A percentile compares a stretch with the other conserved stretches of the same genome.
Conservation (phyloP, 1,140 invertebrate species). For the Drosophila erecta region DNA sequence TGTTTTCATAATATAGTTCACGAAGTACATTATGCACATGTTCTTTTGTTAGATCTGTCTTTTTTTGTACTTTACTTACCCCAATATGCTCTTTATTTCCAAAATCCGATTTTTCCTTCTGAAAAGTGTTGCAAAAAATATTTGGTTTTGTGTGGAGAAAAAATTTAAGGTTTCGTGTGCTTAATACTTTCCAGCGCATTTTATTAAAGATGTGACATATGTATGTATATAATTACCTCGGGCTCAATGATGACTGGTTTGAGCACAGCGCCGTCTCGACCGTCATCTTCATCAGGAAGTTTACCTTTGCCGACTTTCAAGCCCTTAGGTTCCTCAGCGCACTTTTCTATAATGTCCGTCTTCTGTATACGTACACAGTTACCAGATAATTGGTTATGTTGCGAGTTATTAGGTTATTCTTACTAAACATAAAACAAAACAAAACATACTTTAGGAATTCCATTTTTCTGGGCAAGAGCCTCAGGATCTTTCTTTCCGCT, state of each 20-base stretch:
- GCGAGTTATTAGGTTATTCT: no score
- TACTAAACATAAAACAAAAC: not conserved
- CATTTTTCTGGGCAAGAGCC: constrained; percentile 56
- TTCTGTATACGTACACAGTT: constrained; percentile 48
- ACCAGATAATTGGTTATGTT: no score
- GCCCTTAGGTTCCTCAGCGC: constrained; percentile 52
- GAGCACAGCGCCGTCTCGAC: constrained; percentile 56
- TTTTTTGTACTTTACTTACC: constrained; percentile 30
- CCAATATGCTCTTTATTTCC: constrained; percentile 11
- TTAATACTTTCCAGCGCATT: no score
- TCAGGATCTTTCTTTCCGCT: constrained; percentile 55
- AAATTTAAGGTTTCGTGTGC: no score
- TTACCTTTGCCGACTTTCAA: constrained; percentile 79
- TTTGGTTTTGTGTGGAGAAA: constrained; percentile 8
- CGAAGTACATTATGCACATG: not conserved
- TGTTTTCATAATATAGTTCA: not conserved
- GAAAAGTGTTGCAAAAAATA: not conserved
- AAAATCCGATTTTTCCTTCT: constrained; percentile 33
- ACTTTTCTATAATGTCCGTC: constrained; percentile 37
- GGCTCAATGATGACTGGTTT: constrained; percentile 82
- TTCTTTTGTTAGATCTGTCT: not conserved
- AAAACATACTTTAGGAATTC: constrained; percentile 67
- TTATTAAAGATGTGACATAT: not conserved
- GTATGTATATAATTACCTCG: constrained; percentile 57
- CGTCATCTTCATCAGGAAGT: constrained; percentile 63